A percentile compares a stretch with the other conserved stretches of the same genome.
Evolutionary conservation across 2,113 vertebrate species (phyloP).

Genomic region (Columbina picui): DNA sequence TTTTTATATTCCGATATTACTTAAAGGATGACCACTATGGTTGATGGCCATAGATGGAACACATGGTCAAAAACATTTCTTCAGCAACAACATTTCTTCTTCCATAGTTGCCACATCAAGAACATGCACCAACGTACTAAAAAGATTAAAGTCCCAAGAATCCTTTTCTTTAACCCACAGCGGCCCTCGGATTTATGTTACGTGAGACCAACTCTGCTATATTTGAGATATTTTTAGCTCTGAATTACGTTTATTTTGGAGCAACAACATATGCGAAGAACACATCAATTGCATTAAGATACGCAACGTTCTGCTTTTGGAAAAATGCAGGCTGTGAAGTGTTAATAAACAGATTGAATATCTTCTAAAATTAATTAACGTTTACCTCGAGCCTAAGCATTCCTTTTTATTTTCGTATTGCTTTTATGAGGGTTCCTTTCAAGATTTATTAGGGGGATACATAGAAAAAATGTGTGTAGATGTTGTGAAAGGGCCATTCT

Average conservation of each 20-base stretch:
- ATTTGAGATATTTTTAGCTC: background rate
- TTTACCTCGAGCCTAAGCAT: background rate
- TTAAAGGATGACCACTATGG: background rate
- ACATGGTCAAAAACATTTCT: background rate
- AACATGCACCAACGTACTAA: background rate
- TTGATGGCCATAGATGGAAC: background rate
- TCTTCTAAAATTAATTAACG: background rate
- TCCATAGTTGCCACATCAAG: background rate
- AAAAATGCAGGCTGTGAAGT: background rate
- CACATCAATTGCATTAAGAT: background rate
- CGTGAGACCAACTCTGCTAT: background rate
- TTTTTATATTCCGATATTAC: background rate
- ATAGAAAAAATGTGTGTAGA: background rate
- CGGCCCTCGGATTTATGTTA: background rate
- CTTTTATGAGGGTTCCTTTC: background rate
- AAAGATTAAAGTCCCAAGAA: background rate
- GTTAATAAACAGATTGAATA: background rate
- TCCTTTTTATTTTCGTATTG: background rate
- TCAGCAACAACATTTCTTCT: background rate
- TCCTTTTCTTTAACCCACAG: background rate
- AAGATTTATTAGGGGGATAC: background rate
- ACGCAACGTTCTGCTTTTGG: background rate
- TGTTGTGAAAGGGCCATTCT: background rate
- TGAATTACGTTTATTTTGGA: background rate
- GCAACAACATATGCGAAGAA: background rate